Evolutionary conservation across 2,113 vertebrate genomes (phyloP).

Genomic region (Cinclus mexicanus): DNA sequence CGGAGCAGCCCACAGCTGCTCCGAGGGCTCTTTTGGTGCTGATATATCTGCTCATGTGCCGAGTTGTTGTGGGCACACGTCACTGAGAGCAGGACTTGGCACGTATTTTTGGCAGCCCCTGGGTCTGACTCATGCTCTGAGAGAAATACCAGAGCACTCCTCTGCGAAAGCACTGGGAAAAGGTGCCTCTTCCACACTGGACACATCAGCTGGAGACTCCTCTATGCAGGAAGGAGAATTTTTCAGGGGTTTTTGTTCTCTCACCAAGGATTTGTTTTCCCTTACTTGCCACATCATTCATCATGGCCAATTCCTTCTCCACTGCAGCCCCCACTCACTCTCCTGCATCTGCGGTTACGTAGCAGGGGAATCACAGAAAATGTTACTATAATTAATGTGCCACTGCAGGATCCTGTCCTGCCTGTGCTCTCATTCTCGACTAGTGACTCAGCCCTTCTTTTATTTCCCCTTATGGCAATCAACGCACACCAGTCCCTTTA

Average conservation of each 20-base stretch:
- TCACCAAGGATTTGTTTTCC: not conserved
- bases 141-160: conserved; percentile 19
- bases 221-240: not conserved
- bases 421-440: not conserved
- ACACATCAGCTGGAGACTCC: not conserved
- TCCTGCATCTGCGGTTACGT: not conserved
- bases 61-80: not conserved
- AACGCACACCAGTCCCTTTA: not conserved
- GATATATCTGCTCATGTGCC: not conserved
- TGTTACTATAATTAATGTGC: not conserved
- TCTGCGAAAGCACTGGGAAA: not conserved
- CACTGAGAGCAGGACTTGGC: not conserved
- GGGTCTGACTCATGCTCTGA: not conserved
- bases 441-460: conserved; percentile 15
- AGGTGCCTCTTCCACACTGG: fast-evolving
- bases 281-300: not conserved
- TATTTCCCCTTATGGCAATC: conserved; percentile 17
- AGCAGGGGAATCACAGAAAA: conserved; percentile 3
- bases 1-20: not conserved
- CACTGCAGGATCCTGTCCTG: not conserved
- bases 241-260: not conserved
- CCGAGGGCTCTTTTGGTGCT: fast-evolving
- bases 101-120: not conserved
- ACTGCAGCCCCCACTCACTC: not conserved
- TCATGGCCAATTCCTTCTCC: not conserved